phyloP scores from a whole-genome alignment of 2,113 vertebrate species.

The Chaenogobius annularis region DNA sequence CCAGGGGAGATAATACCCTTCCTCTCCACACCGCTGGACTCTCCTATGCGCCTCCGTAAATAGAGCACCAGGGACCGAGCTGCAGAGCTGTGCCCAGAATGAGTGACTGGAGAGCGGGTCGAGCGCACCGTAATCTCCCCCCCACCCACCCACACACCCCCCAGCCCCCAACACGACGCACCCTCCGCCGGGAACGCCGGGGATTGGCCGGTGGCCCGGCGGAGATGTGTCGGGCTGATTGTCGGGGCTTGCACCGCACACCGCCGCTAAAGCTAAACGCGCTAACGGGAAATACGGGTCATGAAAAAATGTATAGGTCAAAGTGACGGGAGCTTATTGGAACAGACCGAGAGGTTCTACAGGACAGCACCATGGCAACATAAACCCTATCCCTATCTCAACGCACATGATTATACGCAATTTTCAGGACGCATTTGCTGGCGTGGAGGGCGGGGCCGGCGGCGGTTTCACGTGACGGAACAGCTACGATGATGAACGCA shows the following conservation, averaged over 20 bases:
- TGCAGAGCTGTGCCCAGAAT: slow-evolving; percentile 53
- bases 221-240: slow-evolving; percentile 54
- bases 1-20: slow-evolving; percentile 71
- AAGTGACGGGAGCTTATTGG: slow-evolving; percentile 11
- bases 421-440: too few relatives aligned
- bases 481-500: too few relatives aligned
- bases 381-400: too few relatives aligned
- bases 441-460: too few relatives aligned
- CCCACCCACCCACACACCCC: too few relatives aligned
- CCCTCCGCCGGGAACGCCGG: slow-evolving; percentile 34
- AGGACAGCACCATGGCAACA: too few relatives aligned
- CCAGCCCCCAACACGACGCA: slow-evolving; percentile 23
- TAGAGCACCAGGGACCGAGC: slow-evolving; percentile 59
- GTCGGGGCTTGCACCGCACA: slow-evolving; percentile 41
- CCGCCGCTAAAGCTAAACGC: slow-evolving; percentile 19
- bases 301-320: background rate
- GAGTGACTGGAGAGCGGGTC: slow-evolving; percentile 59
- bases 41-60: slow-evolving; percentile 52
- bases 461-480: too few relatives aligned
- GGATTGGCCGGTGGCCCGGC: slow-evolving; percentile 5
- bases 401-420: too few relatives aligned
- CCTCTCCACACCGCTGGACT: slow-evolving; percentile 60
- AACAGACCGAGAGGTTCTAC: background rate
- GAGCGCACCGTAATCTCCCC: slow-evolving; percentile 61
- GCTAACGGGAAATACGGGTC: background rate